Base-by-base conservation (phyloP, 2,113 vertebrate genomes). In the Oenanthe melanoleuca region DNA sequence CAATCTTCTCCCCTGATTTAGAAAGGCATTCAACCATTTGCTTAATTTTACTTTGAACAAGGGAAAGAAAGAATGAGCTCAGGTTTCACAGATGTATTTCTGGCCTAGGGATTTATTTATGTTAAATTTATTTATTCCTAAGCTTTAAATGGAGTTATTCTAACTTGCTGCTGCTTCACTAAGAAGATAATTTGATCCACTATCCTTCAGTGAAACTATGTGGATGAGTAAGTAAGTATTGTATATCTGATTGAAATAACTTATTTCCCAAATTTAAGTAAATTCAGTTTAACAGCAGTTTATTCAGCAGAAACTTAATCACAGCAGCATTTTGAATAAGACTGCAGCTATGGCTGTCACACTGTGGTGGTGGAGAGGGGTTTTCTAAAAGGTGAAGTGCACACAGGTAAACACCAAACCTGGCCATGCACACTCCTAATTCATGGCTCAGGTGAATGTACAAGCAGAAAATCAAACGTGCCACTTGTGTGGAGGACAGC, bases 41-140 rank as follows among this genome's bases (percentile, higher is more conserved):
- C 80, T 78, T 93, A 63, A 94, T 92, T 95, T 94, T 42, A 80
- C 70, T 94, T 93, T 80, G 94, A 94, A 94, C 60, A 77, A 73
- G 80, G 55, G 21, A 92, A 88, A 92, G 64, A 80, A 90, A 66
- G 45, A 86, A 65, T 4, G 42, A 86, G 47, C 42, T 92, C 11
- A 12, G 53, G 24, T 84, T 94, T 95, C 67, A 86, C 80, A 86
- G n/a, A 37, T 52, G 34, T 88, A 86, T 90, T 96, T 94, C 80
- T 88, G 75, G 34, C 86, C 82, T 44, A 18, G 52, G 92, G 86
- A 86, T 88, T 80, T 95, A 85, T 79, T 86, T 92, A 95, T 89
- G 89, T 29, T 92, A 86, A 86, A 80, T 70, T 86, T 92, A 90
- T 93, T 92, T 97, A 77, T 93, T 93, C 77, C 80, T 84, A 64